These are phyloP conservation scores for Branchipolynoe longqiensis DNA, from an alignment of 2,888 invertebrate species.

Conservation along the genomic window DNA sequence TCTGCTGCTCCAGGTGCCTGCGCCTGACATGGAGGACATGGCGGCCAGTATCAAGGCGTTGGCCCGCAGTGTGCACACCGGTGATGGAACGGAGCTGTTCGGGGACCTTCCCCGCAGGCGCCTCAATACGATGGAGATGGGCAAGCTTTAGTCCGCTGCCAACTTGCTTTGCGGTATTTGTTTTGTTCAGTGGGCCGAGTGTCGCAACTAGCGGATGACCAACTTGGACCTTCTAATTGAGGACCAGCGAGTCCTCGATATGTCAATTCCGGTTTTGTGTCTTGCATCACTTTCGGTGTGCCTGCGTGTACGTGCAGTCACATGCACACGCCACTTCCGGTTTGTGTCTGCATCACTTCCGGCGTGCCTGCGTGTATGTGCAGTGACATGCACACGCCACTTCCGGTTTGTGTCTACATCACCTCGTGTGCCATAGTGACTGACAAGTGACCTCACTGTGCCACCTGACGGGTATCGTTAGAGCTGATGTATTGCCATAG, in stretches of 20 bases:
- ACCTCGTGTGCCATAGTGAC: too few species aligned
- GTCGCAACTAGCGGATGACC: neutral
- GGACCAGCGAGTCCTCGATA: neutral
- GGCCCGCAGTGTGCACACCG: constrained; percentile 91
- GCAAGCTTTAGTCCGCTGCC: constrained; percentile 48
- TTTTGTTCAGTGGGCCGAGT: neutral
- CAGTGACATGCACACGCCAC: neutral
- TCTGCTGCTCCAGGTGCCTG: constrained; percentile 69
- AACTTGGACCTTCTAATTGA: neutral
- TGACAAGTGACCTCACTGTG: too few species aligned
- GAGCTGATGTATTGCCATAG: neutral
- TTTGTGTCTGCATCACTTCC: neutral
- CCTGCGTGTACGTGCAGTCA: too few species aligned
- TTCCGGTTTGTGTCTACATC: too few species aligned
- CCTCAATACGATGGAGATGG: constrained; percentile 56
- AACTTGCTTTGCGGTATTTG: neutral
- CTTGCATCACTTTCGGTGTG: too few species aligned
- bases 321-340: neutral
- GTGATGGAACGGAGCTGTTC: constrained; percentile 88
- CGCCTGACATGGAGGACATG: constrained; percentile 86
- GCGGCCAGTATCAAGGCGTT: constrained; percentile 95
- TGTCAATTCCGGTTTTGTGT: neutral
- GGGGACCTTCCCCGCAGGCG: constrained; percentile 88
- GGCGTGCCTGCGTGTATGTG: neutral
- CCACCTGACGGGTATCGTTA: too few species aligned